Evolutionary conservation across 2,888 invertebrate species (phyloP), one percentile per base, ranked within the genome.

Genomic region (Platycheirus albimanus): DNA sequence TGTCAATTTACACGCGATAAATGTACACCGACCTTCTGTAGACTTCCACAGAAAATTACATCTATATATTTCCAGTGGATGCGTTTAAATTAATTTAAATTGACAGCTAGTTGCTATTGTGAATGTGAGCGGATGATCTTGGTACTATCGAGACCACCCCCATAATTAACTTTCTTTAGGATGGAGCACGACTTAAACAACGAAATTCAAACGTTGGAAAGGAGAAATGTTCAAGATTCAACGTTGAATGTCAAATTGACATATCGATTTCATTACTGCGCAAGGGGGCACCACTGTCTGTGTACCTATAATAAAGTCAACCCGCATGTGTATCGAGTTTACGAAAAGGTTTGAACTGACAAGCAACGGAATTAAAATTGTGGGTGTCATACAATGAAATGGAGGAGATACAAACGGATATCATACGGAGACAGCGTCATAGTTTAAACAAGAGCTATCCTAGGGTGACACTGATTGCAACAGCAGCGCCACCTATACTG

Each of bases 11-110:
- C 41, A 38, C 54, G 15, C 51, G 52, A 58, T 61, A 45, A 17
- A 76, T 79, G 43, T 17, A 33, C 66, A 69, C 63, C 56, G 71
- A 76, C 80, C 80, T 71, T 80, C 80, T 63, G 61, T 30, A 15
- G 7, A 24, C 13, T 43, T 61, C 19, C 30, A 43, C 10, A 58
- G 41, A 17, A 24, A 8, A 7, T 7, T 8, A 13, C 20, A 3
- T 10, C 10, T 30, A 30, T 17, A 30, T 17, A 28, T 30, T 61
- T 45, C 20, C 45, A 58, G 13, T 67, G 75, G 43, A 75, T 75
- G 74, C 72, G 24, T 52, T 61, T 52, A 75, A 75, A 67, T 61
- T 54, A 36, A 76, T 43, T 45, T 30, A 58, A 78, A 67, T 36
- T 54, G 79, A 79, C 78, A 72, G 67, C 47, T 64, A 33, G 56